Percentiles rank a stretch among this genome's conserved stretches.
Conservation (phyloP, 2,113 vertebrate genomes). For the Megalops atlanticus region DNA sequence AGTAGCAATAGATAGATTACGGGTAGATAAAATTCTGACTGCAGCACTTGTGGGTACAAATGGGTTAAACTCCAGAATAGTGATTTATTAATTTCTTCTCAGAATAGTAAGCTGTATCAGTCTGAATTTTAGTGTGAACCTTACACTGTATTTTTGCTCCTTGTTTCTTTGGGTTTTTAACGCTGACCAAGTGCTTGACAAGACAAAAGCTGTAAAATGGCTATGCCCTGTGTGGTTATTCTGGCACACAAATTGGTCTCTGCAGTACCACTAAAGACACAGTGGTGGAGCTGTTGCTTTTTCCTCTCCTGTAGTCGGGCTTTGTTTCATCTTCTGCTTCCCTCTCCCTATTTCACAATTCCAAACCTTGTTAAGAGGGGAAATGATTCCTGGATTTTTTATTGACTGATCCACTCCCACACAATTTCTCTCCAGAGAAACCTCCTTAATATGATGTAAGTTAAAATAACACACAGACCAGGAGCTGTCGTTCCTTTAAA, state of each 20-base stretch:
- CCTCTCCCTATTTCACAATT: neutral
- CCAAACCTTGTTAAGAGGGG: neutral
- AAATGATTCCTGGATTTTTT: neutral
- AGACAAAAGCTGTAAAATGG: neutral
- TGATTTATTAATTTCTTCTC: neutral
- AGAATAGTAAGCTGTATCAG: neutral
- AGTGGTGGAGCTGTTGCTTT: conserved; percentile 15
- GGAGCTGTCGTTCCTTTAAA: neutral
- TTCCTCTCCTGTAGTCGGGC: neutral
- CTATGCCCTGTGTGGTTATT: neutral
- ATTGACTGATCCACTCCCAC: conserved; percentile 1
- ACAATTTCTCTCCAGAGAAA: neutral
- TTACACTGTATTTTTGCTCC: neutral
- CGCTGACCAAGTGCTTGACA: neutral
- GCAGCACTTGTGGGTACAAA: neutral
- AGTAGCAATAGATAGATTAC: too few species aligned
- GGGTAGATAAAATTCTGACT: neutral
- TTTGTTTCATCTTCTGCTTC: neutral
- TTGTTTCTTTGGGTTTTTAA: neutral
- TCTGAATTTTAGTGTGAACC: neutral
- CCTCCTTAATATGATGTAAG: neutral
- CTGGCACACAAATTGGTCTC: neutral
- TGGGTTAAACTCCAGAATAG: neutral
- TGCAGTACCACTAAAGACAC: neutral
- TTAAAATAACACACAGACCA: neutral